phyloP scores from a whole-genome alignment of 2,113 vertebrate species.

The Cryptoleucopteryx plumbea region DNA sequence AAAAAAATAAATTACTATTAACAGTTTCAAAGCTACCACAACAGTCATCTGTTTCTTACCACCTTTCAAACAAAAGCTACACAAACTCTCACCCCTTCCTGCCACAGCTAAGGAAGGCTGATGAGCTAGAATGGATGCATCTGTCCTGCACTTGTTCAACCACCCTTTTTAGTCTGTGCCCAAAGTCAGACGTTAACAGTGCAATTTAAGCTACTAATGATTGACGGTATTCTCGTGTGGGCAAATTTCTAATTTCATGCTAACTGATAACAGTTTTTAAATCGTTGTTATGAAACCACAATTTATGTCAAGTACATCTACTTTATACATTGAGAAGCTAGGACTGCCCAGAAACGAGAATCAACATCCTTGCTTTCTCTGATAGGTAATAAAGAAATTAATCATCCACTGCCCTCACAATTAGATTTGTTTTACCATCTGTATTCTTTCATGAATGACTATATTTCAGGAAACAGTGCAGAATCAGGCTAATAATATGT shows the following conservation, averaged over 20 bases:
- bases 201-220: neutral
- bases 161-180: neutral
- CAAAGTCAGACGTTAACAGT: neutral
- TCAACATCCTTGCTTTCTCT: neutral
- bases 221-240: neutral
- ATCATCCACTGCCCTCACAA: neutral
- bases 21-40: neutral
- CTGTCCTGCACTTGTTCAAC: neutral
- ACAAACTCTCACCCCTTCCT: neutral
- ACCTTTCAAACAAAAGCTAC: neutral
- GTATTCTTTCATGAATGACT: neutral
- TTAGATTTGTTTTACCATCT: neutral
- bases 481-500: neutral
- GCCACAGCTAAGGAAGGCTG: neutral
- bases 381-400: neutral
- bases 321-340: neutral
- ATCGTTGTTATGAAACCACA: neutral
- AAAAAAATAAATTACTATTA: neutral
- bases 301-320: neutral
- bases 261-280: neutral
- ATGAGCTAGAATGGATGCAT: neutral
- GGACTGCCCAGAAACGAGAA: neutral
- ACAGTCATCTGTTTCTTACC: neutral
- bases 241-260: neutral
- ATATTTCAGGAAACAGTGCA: neutral